Base-by-base conservation (phyloP, 2,888 invertebrate species). In the Teinopalpus imperialis region DNA sequence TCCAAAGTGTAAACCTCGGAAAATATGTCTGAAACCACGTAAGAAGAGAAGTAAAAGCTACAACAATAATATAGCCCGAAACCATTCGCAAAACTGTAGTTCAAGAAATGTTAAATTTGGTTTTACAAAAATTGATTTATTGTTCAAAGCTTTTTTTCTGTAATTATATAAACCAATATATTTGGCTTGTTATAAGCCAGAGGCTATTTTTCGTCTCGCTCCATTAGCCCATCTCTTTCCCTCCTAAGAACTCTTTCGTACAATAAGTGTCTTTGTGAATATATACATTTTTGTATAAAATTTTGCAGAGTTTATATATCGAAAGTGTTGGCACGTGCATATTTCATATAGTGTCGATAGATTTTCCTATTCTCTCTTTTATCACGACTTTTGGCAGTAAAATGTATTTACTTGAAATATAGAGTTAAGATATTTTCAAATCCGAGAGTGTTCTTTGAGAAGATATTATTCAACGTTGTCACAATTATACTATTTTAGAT, bases 281-380 rank as follows among this genome's bases (percentile, higher is more conserved):
- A 21, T 34, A 40, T 34, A 40, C 34, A 34, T 29, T 40, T 39
- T 39, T 32, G 39, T 34, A 34, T 29, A 16, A 40, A 34, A 27
- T 32, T 27, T 24, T 24, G 40, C 27, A 8, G 13, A 32, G 12
- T 32, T 44, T 24, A 27, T 8, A 31, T n/a, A 31, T 14, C 14
- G 10, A 16, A 27, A 40, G 40, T 40, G 45, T 21, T 40, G 34
- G 10, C 39, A 13, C 18, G 26, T 21, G 16, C 16, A 37, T 44
- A 32, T 34, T 29, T 40, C 32, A 40, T 40, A 34, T 6, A 7
- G 40, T 34, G 34, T 40, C 45, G 39, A 45, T 45, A 44, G 44
- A 44, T 44, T 37, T 12, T 16, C 13, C 37, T 8, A 20, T 44
- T 44, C 44, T 23, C 8, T 24, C 24, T 26, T 39, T 44, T 44